Percentiles rank a stretch among this genome's conserved stretches.
These are phyloP conservation scores for Lasioglossum malachurum DNA, from an alignment of 2,888 invertebrate species.

Conservation along the genomic window DNA sequence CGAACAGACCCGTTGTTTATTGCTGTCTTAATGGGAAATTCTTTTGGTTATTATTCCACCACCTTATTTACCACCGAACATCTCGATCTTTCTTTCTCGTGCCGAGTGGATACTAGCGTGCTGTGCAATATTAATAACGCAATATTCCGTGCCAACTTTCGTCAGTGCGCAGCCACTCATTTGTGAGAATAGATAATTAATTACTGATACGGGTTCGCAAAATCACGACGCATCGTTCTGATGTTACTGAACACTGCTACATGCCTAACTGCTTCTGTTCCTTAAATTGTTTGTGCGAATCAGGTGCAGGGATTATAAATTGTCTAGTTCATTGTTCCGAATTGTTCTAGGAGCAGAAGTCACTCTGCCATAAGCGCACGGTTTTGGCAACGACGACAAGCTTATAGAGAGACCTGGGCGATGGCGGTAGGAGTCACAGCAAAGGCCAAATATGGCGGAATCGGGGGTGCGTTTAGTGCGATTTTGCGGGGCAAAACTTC, in stretches of 20 bases:
- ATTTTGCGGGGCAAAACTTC: neutral
- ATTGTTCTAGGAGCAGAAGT: neutral
- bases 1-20: slow-evolving; percentile 55
- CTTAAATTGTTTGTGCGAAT: neutral
- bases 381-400: neutral
- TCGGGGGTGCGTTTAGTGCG: neutral
- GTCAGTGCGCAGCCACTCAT: neutral
- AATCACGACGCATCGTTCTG: neutral
- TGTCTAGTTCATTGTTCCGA: neutral
- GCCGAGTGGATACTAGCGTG: slow-evolving; percentile 10
- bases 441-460: neutral
- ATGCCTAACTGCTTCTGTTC: neutral
- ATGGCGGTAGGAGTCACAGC: slow-evolving; percentile 10
- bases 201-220: neutral
- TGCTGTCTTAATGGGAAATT: slow-evolving; percentile 62
- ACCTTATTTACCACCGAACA: neutral
- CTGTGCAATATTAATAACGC: slow-evolving; percentile 50
- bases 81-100: neutral
- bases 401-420: slow-evolving; percentile 6
- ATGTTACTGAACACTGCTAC: neutral
- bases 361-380: neutral
- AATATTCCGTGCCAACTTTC: slow-evolving; percentile 30
- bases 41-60: slow-evolving; percentile 52
- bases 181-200: slow-evolving; percentile 8
- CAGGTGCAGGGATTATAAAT: neutral